These are phyloP conservation scores for Emys orbicularis DNA, from an alignment of 2,797 vertebrate species.

Conservation along the genomic window DNA sequence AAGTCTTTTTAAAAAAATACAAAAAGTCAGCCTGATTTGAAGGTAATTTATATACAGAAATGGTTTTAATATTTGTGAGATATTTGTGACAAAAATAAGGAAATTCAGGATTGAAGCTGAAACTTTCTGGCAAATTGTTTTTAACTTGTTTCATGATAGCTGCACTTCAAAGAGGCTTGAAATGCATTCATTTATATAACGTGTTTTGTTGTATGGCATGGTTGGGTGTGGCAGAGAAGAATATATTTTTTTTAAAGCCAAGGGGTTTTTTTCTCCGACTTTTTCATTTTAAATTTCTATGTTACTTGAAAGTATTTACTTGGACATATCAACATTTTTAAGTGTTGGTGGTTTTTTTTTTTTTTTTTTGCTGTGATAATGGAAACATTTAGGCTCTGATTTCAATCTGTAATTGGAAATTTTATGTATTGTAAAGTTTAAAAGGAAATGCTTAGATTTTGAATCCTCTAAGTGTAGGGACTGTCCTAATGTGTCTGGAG, in stretches of 20 bases:
- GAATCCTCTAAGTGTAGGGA: background rate
- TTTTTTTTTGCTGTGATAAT: background rate
- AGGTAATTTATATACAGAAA: background rate
- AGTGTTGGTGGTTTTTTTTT: no score
- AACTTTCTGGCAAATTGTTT: background rate
- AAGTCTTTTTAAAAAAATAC: background rate
- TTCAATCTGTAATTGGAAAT: background rate
- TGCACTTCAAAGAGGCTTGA: background rate
- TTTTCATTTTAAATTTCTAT: background rate
- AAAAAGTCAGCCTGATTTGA: background rate
- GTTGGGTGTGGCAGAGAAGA: background rate
- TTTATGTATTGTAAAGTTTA: background rate
- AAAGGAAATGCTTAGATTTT: background rate
- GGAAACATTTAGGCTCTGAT: no score
- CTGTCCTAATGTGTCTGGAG: background rate
- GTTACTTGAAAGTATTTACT: background rate
- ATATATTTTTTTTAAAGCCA: background rate
- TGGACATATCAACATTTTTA: background rate
- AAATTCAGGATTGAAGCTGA: background rate
- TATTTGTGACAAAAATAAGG: background rate
- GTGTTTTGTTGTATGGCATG: background rate
- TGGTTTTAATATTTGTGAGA: background rate
- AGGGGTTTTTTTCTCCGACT: background rate
- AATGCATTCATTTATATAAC: background rate
- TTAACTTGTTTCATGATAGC: background rate